Evolutionary conservation across 2,888 invertebrate species (phyloP), one percentile per base, ranked within the genome.

Genomic region (Aquatica leii): DNA sequence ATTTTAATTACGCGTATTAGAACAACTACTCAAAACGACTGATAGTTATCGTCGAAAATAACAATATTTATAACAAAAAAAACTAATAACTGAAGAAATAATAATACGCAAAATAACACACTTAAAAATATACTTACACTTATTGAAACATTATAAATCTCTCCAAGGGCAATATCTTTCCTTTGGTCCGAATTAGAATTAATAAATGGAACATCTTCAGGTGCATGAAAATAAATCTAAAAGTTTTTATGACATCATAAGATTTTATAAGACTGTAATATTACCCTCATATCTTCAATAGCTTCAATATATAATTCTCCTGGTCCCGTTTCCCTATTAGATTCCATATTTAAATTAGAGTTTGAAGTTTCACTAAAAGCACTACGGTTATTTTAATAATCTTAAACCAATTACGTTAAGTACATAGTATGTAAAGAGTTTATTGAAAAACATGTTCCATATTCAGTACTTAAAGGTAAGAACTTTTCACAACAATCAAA

Each of bases 401-500:
- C 14, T 17, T 15, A 43, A 24, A 31, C 2, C 9, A 46, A 17
- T 59, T 40, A 18, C 12, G 21, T 50, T 31, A 34, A 72, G 71
- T 77, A 83, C 84, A 80, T 82, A 46, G 89, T 87, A 76, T 91
- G 90, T 64, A 87, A 74, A 0, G 87, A 87, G 74, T 88, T 88
- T 48, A 87, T 84, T 0, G 89, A 85, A 78, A 82, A 90, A 75
- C 92, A 93, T 52, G 81, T 74, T 1, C 92, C 92, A 70, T 88
- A 87, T 76, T 91, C 91, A 0, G 92, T 91, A 69, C 85, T 84
- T 15, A 91, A 74, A 0, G 88, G 87, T 63, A 85, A 80, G 74
- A 93, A 92, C 72, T 87, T 82, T 24, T 88, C 83, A 75, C 92
- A 92, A 73, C 93, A 93, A 70, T 90, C 83, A 71, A 92, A 87